phyloP scores from a whole-genome alignment of 2,797 vertebrate genomes.

The Myotis findleyi region DNA sequence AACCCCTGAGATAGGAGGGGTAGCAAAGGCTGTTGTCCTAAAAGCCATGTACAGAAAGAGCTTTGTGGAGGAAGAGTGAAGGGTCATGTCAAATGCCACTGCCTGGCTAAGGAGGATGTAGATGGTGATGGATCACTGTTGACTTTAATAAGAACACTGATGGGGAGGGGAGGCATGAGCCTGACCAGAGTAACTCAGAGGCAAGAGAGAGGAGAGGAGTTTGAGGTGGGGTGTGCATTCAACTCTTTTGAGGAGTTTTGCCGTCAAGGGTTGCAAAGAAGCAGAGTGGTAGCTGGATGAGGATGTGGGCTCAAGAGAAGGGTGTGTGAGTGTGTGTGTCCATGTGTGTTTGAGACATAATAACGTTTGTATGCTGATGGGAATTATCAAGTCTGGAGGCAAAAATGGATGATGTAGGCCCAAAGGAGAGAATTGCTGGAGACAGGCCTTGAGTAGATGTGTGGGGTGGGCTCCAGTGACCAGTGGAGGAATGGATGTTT shows the following conservation, averaged over 20 bases:
- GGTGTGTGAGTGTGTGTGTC: not conserved
- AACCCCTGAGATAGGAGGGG: not conserved
- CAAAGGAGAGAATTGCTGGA: not conserved
- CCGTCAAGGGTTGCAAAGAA: not conserved
- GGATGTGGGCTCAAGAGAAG: not conserved
- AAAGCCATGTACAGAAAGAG: not conserved
- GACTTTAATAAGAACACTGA: not conserved
- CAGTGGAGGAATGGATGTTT: not conserved
- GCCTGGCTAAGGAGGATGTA: not conserved
- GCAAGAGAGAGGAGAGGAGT: not conserved
- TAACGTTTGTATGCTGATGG: not conserved
- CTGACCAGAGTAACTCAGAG: not conserved
- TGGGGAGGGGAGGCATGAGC: not conserved
- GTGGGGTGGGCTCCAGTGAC: not conserved
- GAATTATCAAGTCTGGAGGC: not conserved
- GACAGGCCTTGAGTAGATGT: not conserved
- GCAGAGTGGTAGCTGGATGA: not conserved
- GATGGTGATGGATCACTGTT: not conserved
- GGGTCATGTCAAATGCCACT: not conserved
- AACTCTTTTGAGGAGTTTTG: not conserved
- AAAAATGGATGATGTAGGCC: not conserved
- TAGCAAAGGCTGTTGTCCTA: not conserved
- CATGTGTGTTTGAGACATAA: not conserved
- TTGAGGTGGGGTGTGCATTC: not conserved
- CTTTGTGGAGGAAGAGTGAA: not conserved